Evolutionary conservation across 2,888 invertebrate genomes (phyloP).

Genomic region (Epicampocera succincta): DNA sequence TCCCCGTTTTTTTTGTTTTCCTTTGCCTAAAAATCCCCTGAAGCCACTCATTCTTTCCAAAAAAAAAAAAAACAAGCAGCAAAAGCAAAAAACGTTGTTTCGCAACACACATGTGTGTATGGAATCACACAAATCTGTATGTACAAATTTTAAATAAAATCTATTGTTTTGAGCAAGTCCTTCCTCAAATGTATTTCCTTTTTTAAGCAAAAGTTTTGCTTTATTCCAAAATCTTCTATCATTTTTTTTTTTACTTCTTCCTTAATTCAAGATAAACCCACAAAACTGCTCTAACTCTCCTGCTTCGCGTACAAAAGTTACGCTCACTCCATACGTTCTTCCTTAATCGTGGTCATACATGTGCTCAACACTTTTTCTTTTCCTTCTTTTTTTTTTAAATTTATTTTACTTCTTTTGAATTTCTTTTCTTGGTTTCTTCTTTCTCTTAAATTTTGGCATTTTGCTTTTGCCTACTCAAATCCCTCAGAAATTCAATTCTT

Average conservation of each 20-base stretch:
- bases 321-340: conserved; percentile 6
- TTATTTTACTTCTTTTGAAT: conserved; percentile 51
- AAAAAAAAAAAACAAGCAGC: too few relatives aligned
- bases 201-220: conserved; percentile 37
- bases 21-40: conserved; percentile 43
- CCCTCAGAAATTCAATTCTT: conserved; percentile 50
- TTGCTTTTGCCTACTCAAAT: conserved; percentile 68
- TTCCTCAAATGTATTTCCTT: conserved; percentile 67
- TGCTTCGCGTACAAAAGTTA: not conserved
- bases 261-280: conserved; percentile 14
- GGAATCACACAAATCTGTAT: conserved; percentile 41
- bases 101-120: conserved; percentile 18
- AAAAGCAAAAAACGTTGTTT: conserved; percentile 8
- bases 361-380: conserved; percentile 3
- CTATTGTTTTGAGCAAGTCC: conserved; percentile 69
- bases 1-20: conserved; percentile 37
- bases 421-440: conserved; percentile 59
- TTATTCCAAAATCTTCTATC: conserved; percentile 35
- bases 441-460: conserved; percentile 53
- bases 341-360: not conserved
- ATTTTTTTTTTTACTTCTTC: not conserved
- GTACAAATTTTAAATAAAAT: conserved; percentile 26
- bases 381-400: not conserved
- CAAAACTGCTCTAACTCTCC: conserved; percentile 30
- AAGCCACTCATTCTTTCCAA: conserved; percentile 37